These are phyloP conservation scores for Tiliacea citrago DNA, from an alignment of 2,888 invertebrate genomes.

Conservation along the genomic window DNA sequence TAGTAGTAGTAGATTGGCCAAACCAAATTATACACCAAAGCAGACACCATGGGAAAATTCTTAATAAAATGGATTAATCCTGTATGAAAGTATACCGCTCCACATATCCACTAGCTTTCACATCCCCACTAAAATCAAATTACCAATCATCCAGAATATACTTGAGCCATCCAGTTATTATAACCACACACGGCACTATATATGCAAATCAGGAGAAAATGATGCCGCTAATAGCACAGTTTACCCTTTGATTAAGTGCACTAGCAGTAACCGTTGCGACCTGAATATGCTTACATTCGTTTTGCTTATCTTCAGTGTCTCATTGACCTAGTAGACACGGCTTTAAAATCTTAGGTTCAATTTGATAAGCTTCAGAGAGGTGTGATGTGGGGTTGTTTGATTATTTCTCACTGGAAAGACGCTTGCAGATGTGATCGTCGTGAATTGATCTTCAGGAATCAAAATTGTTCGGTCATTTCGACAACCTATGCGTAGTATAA, in stretches of 20 bases:
- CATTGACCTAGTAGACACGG: slow-evolving; percentile 46
- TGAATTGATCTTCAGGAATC: too few relatives aligned
- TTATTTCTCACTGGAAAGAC: slow-evolving; percentile 19
- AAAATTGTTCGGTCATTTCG: too few relatives aligned
- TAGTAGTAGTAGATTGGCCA: neutral
- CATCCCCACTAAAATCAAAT: slow-evolving; percentile 50
- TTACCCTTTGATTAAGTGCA: slow-evolving; percentile 75
- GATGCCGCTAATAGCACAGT: slow-evolving; percentile 72
- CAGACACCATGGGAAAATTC: slow-evolving; percentile 28
- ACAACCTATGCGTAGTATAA: too few relatives aligned
- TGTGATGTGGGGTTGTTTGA: slow-evolving; percentile 21
- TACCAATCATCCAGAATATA: slow-evolving; percentile 58
- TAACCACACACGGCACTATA: slow-evolving; percentile 68
- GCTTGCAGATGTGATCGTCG: neutral
- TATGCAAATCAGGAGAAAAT: slow-evolving; percentile 84
- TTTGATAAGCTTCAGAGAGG: slow-evolving; percentile 43
- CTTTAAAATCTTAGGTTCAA: slow-evolving; percentile 40
- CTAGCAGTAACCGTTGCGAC: slow-evolving; percentile 52
- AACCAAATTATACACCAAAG: slow-evolving; percentile 9
- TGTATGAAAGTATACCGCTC: slow-evolving; percentile 33
- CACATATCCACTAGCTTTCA: slow-evolving; percentile 47
- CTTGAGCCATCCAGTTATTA: slow-evolving; percentile 62
- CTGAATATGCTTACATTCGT: slow-evolving; percentile 60
- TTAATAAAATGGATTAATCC: slow-evolving; percentile 2
- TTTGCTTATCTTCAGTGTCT: slow-evolving; percentile 58